phyloP scores from a whole-genome alignment of 2,797 vertebrate species.

The Sebastes kiyomatsui region DNA sequence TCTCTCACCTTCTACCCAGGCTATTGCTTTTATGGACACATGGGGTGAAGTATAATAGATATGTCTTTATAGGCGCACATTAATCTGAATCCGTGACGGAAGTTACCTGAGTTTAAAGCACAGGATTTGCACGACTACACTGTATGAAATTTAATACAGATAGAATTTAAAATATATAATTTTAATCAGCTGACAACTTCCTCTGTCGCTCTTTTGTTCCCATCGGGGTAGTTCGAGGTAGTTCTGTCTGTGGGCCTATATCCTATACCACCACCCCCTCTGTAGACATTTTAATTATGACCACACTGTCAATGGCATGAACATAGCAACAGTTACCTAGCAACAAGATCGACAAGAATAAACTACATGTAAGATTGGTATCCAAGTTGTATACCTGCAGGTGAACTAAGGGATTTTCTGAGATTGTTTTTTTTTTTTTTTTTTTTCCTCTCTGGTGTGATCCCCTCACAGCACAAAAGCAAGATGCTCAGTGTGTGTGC shows the following conservation, averaged over 20 bases:
- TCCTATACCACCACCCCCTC: slow-evolving; percentile 61
- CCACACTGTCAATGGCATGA: slow-evolving; percentile 76
- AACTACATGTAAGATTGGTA: slow-evolving; percentile 80
- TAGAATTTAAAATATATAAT: not conserved
- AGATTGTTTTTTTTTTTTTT: slow-evolving; percentile 20
- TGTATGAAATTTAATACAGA: not conserved
- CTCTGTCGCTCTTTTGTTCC: slow-evolving; percentile 24
- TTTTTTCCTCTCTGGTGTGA: slow-evolving; percentile 8
- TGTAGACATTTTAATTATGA: slow-evolving; percentile 80
- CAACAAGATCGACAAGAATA: slow-evolving; percentile 83
- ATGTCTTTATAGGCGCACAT: not conserved
- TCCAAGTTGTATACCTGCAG: slow-evolving; percentile 75
- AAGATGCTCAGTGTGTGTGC: slow-evolving; percentile 14
- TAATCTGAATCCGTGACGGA: not conserved
- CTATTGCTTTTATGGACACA: slow-evolving; percentile 27
- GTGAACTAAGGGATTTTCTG: slow-evolving; percentile 63
- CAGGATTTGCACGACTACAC: not conserved
- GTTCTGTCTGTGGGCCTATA: slow-evolving; percentile 42
- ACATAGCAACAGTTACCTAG: slow-evolving; percentile 85
- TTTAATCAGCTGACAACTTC: slow-evolving; percentile 4
- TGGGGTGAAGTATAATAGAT: slow-evolving; percentile 3
- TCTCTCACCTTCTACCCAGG: slow-evolving; percentile 58
- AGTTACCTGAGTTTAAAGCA: not conserved
- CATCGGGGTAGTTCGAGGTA: not conserved
- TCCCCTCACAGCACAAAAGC: slow-evolving; percentile 15